phyloP scores from a whole-genome alignment of 1,140 invertebrate genomes.

The Brachionus angularis region DNA sequence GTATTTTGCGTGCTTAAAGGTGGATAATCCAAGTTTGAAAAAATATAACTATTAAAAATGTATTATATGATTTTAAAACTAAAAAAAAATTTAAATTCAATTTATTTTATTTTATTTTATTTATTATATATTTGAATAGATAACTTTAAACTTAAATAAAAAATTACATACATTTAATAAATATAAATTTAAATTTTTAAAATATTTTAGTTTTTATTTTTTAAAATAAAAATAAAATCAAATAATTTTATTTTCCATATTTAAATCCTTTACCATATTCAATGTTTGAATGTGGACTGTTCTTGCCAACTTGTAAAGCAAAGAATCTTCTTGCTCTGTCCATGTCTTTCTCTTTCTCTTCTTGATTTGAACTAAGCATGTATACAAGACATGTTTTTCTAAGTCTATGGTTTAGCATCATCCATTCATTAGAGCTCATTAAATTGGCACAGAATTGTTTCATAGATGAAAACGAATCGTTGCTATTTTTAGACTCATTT shows the following conservation, averaged over 20 bases:
- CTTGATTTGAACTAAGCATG: neutral
- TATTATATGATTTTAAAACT: too few species aligned
- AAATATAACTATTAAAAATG: too few species aligned
- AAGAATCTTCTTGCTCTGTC: constrained; percentile 24
- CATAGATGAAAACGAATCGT: too few species aligned
- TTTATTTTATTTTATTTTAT: too few species aligned
- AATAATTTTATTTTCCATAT: constrained; percentile 12
- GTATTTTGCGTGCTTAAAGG: too few species aligned
- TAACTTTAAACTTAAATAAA: neutral
- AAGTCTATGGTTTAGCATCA: neutral
- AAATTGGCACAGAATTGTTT: neutral
- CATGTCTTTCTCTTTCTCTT: neutral
- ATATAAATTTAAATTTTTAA: neutral
- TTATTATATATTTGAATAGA: neutral
- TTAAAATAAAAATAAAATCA: too few species aligned
- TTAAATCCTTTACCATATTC: constrained; percentile 32
- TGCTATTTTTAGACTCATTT: too few species aligned
- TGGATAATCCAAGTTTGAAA: too few species aligned
- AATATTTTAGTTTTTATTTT: too few species aligned
- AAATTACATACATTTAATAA: neutral
- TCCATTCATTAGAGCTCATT: neutral
- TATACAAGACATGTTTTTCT: neutral
- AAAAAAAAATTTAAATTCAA: too few species aligned
- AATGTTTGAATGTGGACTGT: neutral
- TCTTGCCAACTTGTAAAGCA: constrained; percentile 37